Evolutionary conservation across 2,113 vertebrate genomes (phyloP).

Genomic region (Ceratotherium simum): DNA sequence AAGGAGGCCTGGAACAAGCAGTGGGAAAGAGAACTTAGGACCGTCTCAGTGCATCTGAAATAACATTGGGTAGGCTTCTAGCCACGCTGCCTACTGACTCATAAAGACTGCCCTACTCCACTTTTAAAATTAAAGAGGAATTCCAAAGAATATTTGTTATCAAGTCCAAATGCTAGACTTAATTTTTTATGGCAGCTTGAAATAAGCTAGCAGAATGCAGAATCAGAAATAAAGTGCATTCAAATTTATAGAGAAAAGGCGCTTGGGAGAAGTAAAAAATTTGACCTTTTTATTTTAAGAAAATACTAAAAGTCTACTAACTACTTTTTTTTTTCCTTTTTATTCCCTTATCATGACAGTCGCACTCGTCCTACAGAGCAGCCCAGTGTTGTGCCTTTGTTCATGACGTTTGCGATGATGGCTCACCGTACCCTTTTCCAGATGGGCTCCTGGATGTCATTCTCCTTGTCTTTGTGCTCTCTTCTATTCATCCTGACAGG

Average conservation of each 20-base stretch:
- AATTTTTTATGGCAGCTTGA: slow-evolving; percentile 34
- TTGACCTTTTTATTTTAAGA: slow-evolving; percentile 40
- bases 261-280: slow-evolving; percentile 5
- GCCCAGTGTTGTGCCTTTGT: slow-evolving; percentile 93
- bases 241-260: slow-evolving; percentile 47
- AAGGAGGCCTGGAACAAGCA: neutral
- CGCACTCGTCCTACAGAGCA: slow-evolving; percentile 89
- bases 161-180: slow-evolving; percentile 12
- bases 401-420: slow-evolving; percentile 92
- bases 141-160: slow-evolving; percentile 5
- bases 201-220: slow-evolving; percentile 22
- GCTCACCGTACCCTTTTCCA: slow-evolving; percentile 92
- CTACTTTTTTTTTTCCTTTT: slow-evolving; percentile 70
- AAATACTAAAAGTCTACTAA: slow-evolving; percentile 73
- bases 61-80: neutral
- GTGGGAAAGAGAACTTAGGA: neutral
- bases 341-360: slow-evolving; percentile 85
- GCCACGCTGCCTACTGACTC: neutral
- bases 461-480: slow-evolving; percentile 95
- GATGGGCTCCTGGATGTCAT: slow-evolving; percentile 92
- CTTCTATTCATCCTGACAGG: slow-evolving; percentile 94
- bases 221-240: slow-evolving; percentile 37
- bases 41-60: neutral
- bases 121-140: neutral
- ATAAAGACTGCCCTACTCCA: neutral